phyloP scores from a whole-genome alignment of 2,888 invertebrate species.

The Autographa pulchrina region DNA sequence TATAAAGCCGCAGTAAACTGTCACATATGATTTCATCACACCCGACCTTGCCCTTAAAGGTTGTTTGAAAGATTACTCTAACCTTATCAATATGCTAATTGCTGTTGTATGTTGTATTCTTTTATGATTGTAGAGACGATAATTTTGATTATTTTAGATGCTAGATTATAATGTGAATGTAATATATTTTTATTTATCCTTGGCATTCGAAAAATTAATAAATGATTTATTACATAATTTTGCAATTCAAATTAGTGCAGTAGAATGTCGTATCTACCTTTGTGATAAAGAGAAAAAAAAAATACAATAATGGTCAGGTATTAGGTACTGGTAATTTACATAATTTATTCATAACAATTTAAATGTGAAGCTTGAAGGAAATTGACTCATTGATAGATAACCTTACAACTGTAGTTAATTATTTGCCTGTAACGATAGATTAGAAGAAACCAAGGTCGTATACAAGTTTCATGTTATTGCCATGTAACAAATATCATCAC shows the following conservation, averaged over 20 bases:
- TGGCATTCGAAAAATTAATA: no score
- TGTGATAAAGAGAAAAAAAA: neutral
- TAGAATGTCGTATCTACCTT: no score
- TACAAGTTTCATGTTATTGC: neutral
- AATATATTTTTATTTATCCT: no score
- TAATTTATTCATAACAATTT: neutral
- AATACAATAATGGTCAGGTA: neutral
- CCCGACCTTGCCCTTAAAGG: conserved; percentile 39
- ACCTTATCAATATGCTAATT: conserved; percentile 16
- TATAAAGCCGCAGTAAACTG: neutral
- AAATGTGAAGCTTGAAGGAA: neutral
- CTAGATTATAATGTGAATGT: no score
- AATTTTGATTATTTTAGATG: no score
- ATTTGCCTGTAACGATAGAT: conserved; percentile 1
- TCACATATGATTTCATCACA: conserved; percentile 33
- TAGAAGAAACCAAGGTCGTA: neutral
- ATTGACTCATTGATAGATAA: neutral
- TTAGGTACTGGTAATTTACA: neutral
- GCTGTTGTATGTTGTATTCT: neutral
- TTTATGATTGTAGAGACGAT: neutral
- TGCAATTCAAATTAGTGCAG: no score
- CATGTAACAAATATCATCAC: neutral
- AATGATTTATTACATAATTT: no score
- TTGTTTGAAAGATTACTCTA: conserved; percentile 20
- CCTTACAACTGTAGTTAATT: conserved; percentile 4